Conservation (phyloP, 2,797 vertebrate species). For the Labroides dimidiatus region DNA sequence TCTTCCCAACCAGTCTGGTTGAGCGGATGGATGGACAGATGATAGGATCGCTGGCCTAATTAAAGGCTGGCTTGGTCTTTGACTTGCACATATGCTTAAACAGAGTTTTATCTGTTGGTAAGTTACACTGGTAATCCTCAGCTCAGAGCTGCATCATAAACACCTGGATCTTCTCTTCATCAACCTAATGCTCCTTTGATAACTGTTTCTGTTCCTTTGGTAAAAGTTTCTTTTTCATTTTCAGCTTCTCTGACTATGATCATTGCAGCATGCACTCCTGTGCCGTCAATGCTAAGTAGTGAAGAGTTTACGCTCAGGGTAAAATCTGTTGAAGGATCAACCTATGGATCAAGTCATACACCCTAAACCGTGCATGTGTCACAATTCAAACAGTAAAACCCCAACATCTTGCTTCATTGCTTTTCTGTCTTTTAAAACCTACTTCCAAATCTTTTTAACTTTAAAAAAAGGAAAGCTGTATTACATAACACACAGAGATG, state of each 20-base stretch:
- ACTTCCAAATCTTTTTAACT: background rate
- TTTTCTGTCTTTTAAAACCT: background rate
- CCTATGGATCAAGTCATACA: slow-evolving; percentile 9
- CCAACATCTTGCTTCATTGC: background rate
- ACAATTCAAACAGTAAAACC: background rate
- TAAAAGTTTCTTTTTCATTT: background rate
- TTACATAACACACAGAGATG: background rate
- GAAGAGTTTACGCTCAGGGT: slow-evolving; percentile 8
- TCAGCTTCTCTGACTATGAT: background rate
- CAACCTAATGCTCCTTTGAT: background rate
- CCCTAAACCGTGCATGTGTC: slow-evolving; percentile 24
- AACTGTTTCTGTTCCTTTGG: background rate
- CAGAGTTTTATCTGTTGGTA: slow-evolving; percentile 11
- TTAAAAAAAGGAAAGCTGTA: background rate
- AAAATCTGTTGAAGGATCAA: slow-evolving; percentile 26
- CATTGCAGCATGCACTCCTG: background rate
- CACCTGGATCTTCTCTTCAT: background rate
- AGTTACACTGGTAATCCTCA: slow-evolving; percentile 11
- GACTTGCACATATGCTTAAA: slow-evolving; percentile 25
- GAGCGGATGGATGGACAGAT: slow-evolving; percentile 35
- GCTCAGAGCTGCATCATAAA: background rate
- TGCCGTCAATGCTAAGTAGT: slow-evolving; percentile 37
- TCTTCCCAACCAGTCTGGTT: slow-evolving; percentile 55
- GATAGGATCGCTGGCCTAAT: slow-evolving; percentile 50
- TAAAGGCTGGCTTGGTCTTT: slow-evolving; percentile 37